phyloP scores from a whole-genome alignment of 2,888 invertebrate species.

The Pristionchus arcanus region DNA sequence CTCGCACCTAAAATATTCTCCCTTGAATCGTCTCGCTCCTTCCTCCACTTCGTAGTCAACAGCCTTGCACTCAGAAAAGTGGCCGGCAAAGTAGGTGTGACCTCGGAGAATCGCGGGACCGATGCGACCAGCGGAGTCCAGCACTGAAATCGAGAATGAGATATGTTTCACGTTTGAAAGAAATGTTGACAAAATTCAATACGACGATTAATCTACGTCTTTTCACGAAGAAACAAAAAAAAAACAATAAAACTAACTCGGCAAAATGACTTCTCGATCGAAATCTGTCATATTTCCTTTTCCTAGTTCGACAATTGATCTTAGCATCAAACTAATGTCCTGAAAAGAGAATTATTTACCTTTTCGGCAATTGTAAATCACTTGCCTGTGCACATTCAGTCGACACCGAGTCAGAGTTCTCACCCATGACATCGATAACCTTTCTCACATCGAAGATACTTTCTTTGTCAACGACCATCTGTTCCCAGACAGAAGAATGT shows the following conservation, averaged over 20 bases:
- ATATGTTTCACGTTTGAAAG: background rate
- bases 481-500: background rate
- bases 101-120: background rate
- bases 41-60: background rate
- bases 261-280: background rate
- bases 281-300: background rate
- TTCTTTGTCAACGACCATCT: background rate
- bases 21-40: background rate
- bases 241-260: background rate
- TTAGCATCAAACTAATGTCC: background rate
- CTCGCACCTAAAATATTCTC: slow-evolving; percentile 45
- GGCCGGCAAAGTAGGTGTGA: slow-evolving; percentile 37
- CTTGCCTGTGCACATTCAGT: background rate
- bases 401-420: background rate
- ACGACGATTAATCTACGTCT: background rate
- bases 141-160: background rate
- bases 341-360: background rate
- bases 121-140: slow-evolving; percentile 7
- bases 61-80: background rate
- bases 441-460: background rate
- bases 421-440: background rate
- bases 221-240: too few relatives aligned
- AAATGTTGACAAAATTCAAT: background rate
- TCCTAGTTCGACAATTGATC: background rate
- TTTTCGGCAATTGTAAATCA: too few relatives aligned